Evolutionary conservation across 2,888 invertebrate species (phyloP).

Genomic region (Spatulosminthurus flaviceps): DNA sequence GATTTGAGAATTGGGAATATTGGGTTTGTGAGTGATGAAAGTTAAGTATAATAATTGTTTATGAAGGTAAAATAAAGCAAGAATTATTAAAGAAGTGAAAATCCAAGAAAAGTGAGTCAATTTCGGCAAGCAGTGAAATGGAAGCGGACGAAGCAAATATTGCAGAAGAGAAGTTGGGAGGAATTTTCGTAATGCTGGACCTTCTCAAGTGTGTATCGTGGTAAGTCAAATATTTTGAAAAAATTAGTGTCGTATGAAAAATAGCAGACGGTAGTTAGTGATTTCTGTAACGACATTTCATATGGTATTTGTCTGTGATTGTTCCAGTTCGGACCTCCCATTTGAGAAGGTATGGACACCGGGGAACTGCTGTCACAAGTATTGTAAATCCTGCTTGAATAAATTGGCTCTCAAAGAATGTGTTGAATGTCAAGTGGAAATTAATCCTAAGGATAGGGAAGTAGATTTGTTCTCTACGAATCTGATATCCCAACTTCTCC

Average conservation of each 20-base stretch:
- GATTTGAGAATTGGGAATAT: too few relatives aligned
- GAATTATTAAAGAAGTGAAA: too few relatives aligned
- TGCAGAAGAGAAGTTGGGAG: not conserved
- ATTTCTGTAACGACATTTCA: not conserved
- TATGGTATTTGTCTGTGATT: not conserved
- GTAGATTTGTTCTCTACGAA: conserved; percentile 32
- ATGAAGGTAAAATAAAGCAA: too few relatives aligned
- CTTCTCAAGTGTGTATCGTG: conserved; percentile 26
- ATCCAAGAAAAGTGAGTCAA: too few relatives aligned
- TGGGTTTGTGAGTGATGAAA: too few relatives aligned
- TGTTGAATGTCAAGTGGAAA: conserved; percentile 6
- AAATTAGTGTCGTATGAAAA: not conserved
- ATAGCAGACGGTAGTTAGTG: not conserved
- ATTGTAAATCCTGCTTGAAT: conserved; percentile 28
- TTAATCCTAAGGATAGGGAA: not conserved
- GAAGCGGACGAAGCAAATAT: not conserved
- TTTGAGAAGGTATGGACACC: conserved; percentile 33
- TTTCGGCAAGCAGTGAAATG: too few relatives aligned
- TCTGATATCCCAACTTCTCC: not conserved
- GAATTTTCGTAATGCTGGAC: conserved; percentile 5
- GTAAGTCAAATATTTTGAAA: not conserved
- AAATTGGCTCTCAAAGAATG: conserved; percentile 25
- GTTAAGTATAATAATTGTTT: too few relatives aligned
- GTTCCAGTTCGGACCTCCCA: conserved; percentile 33
- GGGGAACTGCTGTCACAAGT: conserved; percentile 37